These are phyloP conservation scores for Onychorhynchus coronatus DNA, from an alignment of 2,113 vertebrate genomes.

Conservation along the genomic window DNA sequence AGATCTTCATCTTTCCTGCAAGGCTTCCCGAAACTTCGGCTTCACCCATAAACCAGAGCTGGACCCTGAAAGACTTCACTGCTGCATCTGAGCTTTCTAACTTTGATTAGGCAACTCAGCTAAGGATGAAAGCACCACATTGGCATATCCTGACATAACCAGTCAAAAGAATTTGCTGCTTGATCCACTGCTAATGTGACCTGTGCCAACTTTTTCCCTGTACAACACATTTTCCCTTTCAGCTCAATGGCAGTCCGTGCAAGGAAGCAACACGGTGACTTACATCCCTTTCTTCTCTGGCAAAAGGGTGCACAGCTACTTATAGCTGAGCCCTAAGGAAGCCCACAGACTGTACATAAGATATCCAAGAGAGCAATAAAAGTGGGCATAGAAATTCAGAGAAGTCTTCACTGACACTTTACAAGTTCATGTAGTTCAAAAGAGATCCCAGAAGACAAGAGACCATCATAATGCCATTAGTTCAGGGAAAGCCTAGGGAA, in stretches of 20 bases:
- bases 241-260: neutral
- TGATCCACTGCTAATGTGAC: neutral
- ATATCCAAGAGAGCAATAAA: neutral
- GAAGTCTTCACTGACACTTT: neutral
- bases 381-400: neutral
- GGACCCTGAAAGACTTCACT: neutral
- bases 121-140: neutral
- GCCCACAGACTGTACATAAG: neutral
- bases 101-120: neutral
- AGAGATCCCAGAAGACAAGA: neutral
- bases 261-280: neutral
- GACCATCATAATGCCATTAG: slow-evolving; percentile 5
- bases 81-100: neutral
- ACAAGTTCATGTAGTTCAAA: neutral
- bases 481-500: neutral
- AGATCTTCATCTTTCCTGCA: neutral
- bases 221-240: neutral
- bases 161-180: neutral
- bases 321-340: neutral
- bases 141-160: neutral
- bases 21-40: neutral
- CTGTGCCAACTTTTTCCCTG: neutral
- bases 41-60: neutral
- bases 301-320: neutral
- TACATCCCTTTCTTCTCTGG: neutral